These are phyloP conservation scores for Astropecten irregularis DNA, from an alignment of 53 echinoderm and acorn worm genomes.

Conservation along the genomic window DNA sequence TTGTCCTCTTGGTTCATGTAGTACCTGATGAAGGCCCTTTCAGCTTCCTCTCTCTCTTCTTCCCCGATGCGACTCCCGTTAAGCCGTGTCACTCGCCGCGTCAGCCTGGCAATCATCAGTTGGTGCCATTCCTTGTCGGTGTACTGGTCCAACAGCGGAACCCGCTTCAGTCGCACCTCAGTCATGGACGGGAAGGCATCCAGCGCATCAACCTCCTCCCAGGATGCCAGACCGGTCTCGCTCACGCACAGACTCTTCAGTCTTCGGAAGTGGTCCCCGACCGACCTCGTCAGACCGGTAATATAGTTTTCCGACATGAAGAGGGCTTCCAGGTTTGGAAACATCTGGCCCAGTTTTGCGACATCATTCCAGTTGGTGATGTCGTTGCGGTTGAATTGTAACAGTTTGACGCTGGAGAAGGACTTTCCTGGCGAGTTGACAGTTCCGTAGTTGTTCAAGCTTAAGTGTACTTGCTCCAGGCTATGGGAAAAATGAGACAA, in stretches of 20 bases:
- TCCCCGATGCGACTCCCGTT: slow-evolving; percentile 78
- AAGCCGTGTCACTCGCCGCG: slow-evolving; percentile 64
- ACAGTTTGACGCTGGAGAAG: slow-evolving; percentile 56
- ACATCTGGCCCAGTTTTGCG: slow-evolving; percentile 64
- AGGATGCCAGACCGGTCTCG: slow-evolving; percentile 64
- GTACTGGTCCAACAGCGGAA: slow-evolving; percentile 63
- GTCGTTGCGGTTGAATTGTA: slow-evolving; percentile 92
- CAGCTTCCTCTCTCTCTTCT: slow-evolving; percentile 75
- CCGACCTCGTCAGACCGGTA: slow-evolving; percentile 43
- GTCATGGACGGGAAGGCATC: slow-evolving; percentile 68
- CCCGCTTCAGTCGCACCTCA: slow-evolving; percentile 67
- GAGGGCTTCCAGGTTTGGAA: slow-evolving; percentile 74
- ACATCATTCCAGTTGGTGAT: slow-evolving; percentile 71
- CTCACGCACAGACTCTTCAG: slow-evolving; percentile 68
- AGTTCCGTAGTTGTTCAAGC: slow-evolving; percentile 69
- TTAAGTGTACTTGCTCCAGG: slow-evolving; percentile 81
- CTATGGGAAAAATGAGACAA: too few species aligned
- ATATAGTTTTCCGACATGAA: slow-evolving; percentile 73
- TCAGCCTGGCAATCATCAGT: slow-evolving; percentile 75
- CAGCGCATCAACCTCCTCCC: slow-evolving; percentile 88
- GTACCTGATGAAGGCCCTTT: slow-evolving; percentile 78
- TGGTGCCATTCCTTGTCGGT: slow-evolving; percentile 50
- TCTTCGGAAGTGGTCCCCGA: slow-evolving; percentile 56
- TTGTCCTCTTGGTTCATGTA: slow-evolving; percentile 66
- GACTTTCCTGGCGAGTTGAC: slow-evolving; percentile 18